Percentiles rank a stretch among this genome's conserved stretches.
Evolutionary conservation across 2,797 vertebrate species (phyloP).

Genomic region (Mormyrus hasselquistii): DNA sequence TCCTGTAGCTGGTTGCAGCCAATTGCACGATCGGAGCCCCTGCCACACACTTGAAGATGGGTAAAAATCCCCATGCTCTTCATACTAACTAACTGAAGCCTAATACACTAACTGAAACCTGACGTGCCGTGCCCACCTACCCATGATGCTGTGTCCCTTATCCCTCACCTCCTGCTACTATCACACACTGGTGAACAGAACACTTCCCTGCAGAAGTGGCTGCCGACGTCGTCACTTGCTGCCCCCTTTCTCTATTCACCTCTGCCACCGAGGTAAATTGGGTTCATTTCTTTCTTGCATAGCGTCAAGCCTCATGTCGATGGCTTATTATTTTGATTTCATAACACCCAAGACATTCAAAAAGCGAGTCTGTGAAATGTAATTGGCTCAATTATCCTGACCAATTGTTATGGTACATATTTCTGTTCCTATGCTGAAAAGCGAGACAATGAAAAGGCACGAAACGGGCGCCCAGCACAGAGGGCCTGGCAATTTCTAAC

Average conservation of each 20-base stretch:
- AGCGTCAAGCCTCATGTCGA: not conserved
- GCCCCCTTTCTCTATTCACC: not conserved
- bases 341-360: not conserved
- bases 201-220: not conserved
- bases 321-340: not conserved
- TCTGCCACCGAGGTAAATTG: not conserved
- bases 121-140: not conserved
- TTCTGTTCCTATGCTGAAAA: not conserved
- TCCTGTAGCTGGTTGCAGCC: not conserved
- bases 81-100: not conserved
- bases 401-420: not conserved
- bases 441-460: not conserved
- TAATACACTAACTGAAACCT: not conserved
- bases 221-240: not conserved
- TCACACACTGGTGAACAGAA: not conserved
- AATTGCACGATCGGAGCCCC: not conserved
- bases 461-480: not conserved
- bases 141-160: not conserved
- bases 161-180: not conserved
- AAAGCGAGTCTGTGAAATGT: not conserved
- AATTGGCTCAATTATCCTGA: conserved; percentile 3
- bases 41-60: not conserved
- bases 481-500: not conserved
- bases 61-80: not conserved
- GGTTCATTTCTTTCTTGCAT: not conserved